Percentiles rank a stretch among this genome's conserved stretches.
Conservation (phyloP, 2,113 vertebrate species). For the Anthoscopus minutus region DNA sequence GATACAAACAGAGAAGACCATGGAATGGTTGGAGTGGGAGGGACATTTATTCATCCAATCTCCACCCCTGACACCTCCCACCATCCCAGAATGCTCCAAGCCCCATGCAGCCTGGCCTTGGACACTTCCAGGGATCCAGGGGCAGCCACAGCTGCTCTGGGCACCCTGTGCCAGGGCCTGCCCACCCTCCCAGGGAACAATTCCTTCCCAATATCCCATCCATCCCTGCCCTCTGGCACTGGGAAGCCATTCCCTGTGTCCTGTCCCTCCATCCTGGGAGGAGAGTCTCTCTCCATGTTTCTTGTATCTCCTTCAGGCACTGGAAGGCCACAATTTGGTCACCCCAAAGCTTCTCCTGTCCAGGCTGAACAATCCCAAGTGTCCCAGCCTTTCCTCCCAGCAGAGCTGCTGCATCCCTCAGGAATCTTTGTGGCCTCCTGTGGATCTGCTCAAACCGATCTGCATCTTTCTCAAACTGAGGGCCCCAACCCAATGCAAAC, state of each 20-base stretch:
- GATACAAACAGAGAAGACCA: background rate
- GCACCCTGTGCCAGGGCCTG: background rate
- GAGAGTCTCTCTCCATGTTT: accelerated
- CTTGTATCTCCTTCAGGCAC: background rate
- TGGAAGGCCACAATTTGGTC: accelerated
- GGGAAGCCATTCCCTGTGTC: background rate
- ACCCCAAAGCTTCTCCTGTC: background rate
- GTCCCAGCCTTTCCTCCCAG: background rate
- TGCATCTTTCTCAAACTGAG: accelerated
- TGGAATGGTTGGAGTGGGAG: background rate
- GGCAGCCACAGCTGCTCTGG: background rate
- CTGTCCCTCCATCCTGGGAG: accelerated
- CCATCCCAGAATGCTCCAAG: background rate
- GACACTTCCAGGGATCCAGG: background rate
- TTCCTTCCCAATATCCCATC: background rate
- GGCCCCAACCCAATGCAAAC: background rate
- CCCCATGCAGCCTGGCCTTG: background rate
- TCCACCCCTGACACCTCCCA: background rate
- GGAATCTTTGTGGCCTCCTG: background rate
- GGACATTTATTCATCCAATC: background rate
- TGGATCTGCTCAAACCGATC: background rate
- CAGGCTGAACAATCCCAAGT: background rate
- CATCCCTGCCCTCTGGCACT: accelerated
- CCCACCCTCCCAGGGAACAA: background rate
- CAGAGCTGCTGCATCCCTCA: background rate